These are phyloP conservation scores for Dallia pectoralis DNA, from an alignment of 2,797 vertebrate species.

Conservation along the genomic window DNA sequence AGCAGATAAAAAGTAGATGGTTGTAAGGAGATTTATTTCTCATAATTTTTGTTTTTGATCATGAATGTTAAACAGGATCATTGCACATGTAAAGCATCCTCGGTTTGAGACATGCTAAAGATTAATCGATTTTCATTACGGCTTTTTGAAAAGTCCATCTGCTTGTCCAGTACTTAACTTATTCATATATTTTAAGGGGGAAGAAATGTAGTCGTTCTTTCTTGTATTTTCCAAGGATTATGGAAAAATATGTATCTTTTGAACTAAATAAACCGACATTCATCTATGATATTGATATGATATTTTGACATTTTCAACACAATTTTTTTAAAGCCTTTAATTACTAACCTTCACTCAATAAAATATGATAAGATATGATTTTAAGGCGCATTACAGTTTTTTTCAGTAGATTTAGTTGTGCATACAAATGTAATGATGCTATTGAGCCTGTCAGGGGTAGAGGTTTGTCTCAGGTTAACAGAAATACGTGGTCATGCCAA, in stretches of 20 bases:
- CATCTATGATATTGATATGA: constrained; percentile 51
- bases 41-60: constrained; percentile 64
- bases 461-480: neutral
- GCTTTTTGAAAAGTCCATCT: constrained; percentile 65
- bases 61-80: constrained; percentile 68
- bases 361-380: constrained; percentile 39
- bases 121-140: constrained; percentile 68
- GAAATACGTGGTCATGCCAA: neutral
- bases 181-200: constrained; percentile 55
- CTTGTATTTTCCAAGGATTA: constrained; percentile 70
- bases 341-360: constrained; percentile 66
- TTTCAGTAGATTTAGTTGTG: constrained; percentile 17
- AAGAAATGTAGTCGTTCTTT: constrained; percentile 28
- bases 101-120: constrained; percentile 45
- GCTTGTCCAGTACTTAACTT: constrained; percentile 66
- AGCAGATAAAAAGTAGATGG: constrained; percentile 41
- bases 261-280: constrained; percentile 62
- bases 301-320: constrained; percentile 33
- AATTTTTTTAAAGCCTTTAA: constrained; percentile 50
- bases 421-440: constrained; percentile 18
- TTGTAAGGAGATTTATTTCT: constrained; percentile 71
- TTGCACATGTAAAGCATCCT: constrained; percentile 66
- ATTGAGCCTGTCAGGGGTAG: neutral
- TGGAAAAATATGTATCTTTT: constrained; percentile 67
- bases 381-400: constrained; percentile 50